Base-by-base conservation (phyloP, 2,113 vertebrate genomes). In the Ptyas mucosa region DNA sequence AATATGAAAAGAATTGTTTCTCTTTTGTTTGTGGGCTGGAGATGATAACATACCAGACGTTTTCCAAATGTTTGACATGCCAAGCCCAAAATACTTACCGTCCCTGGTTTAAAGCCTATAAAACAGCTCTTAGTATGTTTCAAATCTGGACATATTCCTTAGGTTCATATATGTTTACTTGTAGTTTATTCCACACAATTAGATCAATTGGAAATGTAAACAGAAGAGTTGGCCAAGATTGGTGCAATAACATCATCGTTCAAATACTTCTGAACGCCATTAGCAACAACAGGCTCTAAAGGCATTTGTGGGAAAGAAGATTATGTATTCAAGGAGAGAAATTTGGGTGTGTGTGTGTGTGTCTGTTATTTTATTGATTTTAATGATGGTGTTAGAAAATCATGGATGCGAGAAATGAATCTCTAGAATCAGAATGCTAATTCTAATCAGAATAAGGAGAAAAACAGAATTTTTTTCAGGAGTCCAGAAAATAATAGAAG, bases 261-360 rank as follows among this genome's bases (percentile, higher is more conserved):
- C 69, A 81, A 39, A 81, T 39, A 81, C 18, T 81, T 39, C 34
- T 81, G 7, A 81, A 39, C 34, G 39, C 18, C 69, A 81, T 81
- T 81, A 39, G 34, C 8, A 3, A 39, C 69, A 81, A 21, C 69
- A 81, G 7, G 20, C 18, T 81, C 69, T 9, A 81, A 34, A 81
- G 34, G 34, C 34, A 81, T 81, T 81, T 81, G 69, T 81, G 69
- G 69, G 69, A 39, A 81, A 21, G 18, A 81, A 39, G 69, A 21
- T 81, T 2, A 21, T n/a, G 5, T 7, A 81, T 39, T 81, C 34
- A 81, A 81, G 34, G 34, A 81, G 69, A 39, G 34, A 39, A 7
- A 8, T 81, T 75, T 39, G 58, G 61, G 5, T 0, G 9, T 0
- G 58, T 0, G 26, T 0, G 26, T 1, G 5, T 7, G n/a, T 34